A percentile compares a stretch with the other conserved stretches of the same genome.
phyloP scores from a whole-genome alignment of 2,888 invertebrate species.

The Drosophila paramelanica region DNA sequence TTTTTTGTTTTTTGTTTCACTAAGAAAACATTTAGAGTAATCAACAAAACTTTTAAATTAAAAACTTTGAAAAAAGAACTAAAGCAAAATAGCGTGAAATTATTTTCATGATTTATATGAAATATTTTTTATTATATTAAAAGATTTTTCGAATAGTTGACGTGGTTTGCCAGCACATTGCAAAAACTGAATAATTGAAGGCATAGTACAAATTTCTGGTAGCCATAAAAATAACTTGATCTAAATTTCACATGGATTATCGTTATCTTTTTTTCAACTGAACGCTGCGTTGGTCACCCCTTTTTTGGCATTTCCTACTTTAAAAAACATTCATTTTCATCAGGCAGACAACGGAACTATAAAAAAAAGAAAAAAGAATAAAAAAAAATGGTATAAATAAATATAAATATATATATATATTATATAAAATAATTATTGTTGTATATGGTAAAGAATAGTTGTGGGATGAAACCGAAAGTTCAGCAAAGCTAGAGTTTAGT shows the following conservation, averaged over 20 bases:
- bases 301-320: constrained; percentile 81
- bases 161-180: too few species aligned
- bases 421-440: not conserved
- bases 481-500: constrained; percentile 20
- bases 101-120: too few species aligned
- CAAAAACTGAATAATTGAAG: not conserved
- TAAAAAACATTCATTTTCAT: constrained; percentile 83
- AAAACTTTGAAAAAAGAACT: too few species aligned
- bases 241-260: constrained; percentile 34
- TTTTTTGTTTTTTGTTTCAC: too few species aligned
- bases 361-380: constrained; percentile 14
- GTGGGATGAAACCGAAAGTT: constrained; percentile 78
- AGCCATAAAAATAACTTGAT: constrained; percentile 17
- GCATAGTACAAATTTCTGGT: not conserved
- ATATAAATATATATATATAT: constrained; percentile 27
- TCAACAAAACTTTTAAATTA: too few species aligned
- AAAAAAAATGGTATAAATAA: constrained; percentile 9
- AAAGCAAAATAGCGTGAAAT: too few species aligned
- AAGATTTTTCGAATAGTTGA: too few species aligned
- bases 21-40: too few species aligned
- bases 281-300: constrained; percentile 39
- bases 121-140: too few species aligned
- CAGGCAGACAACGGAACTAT: constrained; percentile 57
- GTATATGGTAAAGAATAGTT: constrained; percentile 33
- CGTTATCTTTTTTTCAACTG: constrained; percentile 33